Conservation (phyloP, 2,888 invertebrate species). For the Myathropa florea region DNA sequence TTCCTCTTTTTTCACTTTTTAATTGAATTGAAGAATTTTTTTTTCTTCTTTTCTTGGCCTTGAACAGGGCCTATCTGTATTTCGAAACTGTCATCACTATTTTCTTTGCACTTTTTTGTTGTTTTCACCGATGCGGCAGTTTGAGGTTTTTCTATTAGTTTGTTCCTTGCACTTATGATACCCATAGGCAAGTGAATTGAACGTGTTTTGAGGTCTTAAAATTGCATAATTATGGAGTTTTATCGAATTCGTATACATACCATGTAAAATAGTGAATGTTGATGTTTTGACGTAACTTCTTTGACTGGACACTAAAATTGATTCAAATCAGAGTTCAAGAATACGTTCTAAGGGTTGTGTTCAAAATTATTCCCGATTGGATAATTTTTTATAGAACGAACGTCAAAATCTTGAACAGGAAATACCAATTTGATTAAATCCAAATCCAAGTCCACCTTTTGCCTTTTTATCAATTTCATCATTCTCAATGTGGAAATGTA, state of each 20-base stretch:
- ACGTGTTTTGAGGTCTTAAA: constrained; percentile 3
- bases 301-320: constrained; percentile 66
- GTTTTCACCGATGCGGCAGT: neutral
- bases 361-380: neutral
- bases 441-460: no score
- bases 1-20: constrained; percentile 58
- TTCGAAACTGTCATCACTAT: constrained; percentile 36
- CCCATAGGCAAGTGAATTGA: neutral
- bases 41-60: constrained; percentile 44
- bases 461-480: no score
- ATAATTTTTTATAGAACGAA: neutral
- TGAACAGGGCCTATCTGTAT: constrained; percentile 48
- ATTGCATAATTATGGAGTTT: constrained; percentile 67
- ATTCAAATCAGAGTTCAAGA: constrained; percentile 50
- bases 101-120: constrained; percentile 6
- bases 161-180: neutral
- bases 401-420: neutral
- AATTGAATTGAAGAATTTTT: constrained; percentile 58
- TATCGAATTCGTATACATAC: constrained; percentile 67
- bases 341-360: neutral
- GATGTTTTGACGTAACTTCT: constrained; percentile 70
- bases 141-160: neutral
- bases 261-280: constrained; percentile 64
- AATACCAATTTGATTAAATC: no score
- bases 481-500: no score